phyloP scores from a whole-genome alignment of 2,797 vertebrate species.

The Emydoidea blandingii region DNA sequence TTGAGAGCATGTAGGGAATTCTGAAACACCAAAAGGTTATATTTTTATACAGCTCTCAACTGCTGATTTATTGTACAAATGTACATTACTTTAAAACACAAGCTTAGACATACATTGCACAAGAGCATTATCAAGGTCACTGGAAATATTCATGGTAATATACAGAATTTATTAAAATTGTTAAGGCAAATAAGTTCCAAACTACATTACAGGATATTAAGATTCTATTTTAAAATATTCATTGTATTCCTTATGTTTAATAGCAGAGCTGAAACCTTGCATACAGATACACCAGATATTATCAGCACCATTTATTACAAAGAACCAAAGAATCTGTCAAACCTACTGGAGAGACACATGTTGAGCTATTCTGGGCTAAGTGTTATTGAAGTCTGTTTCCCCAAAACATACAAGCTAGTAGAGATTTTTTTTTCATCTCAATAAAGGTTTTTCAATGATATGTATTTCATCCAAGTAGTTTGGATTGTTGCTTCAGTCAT shows the following conservation, averaged over 20 bases:
- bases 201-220: neutral
- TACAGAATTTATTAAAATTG: neutral
- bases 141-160: neutral
- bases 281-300: neutral
- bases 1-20: neutral
- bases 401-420: constrained; percentile 3
- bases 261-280: neutral
- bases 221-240: neutral
- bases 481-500: neutral
- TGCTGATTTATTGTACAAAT: neutral
- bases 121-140: neutral
- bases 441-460: neutral
- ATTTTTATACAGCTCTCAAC: neutral
- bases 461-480: neutral
- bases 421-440: neutral
- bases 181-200: neutral
- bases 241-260: neutral
- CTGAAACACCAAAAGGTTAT: neutral
- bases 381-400: neutral
- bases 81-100: neutral
- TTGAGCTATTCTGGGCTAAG: neutral
- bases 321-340: neutral
- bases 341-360: neutral
- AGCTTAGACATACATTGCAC: neutral
- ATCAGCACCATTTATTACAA: constrained; percentile 4